These are phyloP conservation scores for Passerina amoena DNA, from an alignment of 2,113 vertebrate species.

Conservation along the genomic window DNA sequence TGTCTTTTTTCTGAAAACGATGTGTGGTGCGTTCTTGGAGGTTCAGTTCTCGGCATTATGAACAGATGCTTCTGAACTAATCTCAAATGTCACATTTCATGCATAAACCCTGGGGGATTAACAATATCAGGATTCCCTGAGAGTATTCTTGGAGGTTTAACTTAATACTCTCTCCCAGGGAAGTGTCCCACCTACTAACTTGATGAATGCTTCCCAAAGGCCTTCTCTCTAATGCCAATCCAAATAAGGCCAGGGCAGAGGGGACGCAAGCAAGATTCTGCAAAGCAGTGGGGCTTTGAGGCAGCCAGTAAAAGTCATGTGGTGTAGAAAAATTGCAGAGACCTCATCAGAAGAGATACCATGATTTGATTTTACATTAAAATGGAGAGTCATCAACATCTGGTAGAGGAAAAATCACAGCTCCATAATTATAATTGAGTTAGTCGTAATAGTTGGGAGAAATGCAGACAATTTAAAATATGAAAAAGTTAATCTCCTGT, in stretches of 20 bases:
- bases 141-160: neutral
- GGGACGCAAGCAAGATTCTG: neutral
- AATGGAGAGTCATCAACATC: neutral
- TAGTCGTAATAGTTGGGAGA: neutral
- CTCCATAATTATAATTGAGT: neutral
- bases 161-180: neutral
- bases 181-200: conserved; percentile 6
- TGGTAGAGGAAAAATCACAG: neutral
- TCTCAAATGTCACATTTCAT: conserved; percentile 50
- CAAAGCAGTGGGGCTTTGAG: neutral
- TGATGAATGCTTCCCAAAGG: neutral
- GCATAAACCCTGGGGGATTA: conserved; percentile 15
- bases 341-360: neutral
- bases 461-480: neutral
- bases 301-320: neutral
- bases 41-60: neutral
- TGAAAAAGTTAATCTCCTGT: neutral
- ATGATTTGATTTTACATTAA: neutral
- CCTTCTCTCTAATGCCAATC: neutral
- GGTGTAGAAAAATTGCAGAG: neutral
- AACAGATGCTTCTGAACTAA: conserved; percentile 28
- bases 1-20: neutral
- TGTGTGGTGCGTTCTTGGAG: neutral
- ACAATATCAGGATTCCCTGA: neutral
- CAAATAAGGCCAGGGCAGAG: neutral